Percentiles rank a stretch among this genome's conserved stretches.
Conservation (phyloP, 2,113 vertebrate species). For the Phylloscopus whistleri region DNA sequence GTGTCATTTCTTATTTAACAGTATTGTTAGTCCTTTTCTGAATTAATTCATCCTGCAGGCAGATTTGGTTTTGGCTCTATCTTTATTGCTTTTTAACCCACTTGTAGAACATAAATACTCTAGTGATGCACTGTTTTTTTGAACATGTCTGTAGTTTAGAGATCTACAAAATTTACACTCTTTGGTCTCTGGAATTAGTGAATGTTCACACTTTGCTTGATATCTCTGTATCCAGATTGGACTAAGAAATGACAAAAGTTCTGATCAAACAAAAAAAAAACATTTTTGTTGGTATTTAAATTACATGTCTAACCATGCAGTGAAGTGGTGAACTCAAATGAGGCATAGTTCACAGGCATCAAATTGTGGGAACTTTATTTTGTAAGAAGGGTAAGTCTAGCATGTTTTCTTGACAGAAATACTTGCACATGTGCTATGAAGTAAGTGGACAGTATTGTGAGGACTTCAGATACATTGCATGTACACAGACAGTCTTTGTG, state of each 20-base stretch:
- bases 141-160: background rate
- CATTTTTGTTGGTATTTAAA: background rate
- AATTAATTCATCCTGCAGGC: conserved; percentile 1
- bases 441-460: background rate
- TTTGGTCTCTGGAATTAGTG: background rate
- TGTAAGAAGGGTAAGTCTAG: background rate
- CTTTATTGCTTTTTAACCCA: background rate
- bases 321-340: background rate
- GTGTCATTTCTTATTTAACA: background rate
- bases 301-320: background rate
- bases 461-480: background rate
- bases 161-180: background rate
- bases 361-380: background rate
- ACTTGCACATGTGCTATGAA: background rate
- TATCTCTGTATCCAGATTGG: background rate
- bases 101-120: background rate
- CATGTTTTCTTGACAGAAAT: background rate
- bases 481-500: background rate
- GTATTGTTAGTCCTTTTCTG: background rate
- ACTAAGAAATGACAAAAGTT: background rate
- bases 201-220: background rate
- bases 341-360: background rate
- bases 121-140: background rate
- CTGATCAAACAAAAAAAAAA: background rate
- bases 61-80: background rate